phyloP scores from a whole-genome alignment of 1,140 invertebrate genomes.

The Pinna nobilis region DNA sequence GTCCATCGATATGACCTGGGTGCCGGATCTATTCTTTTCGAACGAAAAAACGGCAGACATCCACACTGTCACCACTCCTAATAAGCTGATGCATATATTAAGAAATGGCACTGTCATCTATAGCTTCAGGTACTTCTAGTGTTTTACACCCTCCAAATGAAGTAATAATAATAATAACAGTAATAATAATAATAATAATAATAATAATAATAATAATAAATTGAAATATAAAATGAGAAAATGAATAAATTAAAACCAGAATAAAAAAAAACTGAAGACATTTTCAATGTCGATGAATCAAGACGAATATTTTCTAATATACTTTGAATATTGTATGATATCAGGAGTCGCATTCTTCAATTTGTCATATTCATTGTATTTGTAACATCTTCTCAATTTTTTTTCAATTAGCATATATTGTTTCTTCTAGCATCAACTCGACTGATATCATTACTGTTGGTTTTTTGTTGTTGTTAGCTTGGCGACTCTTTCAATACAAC shows the following conservation, averaged over 20 bases:
- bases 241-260: not conserved
- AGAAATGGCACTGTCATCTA: constrained; percentile 81
- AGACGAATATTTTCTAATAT: not conserved
- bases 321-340: not conserved
- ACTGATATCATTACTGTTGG: not conserved
- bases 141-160: no score
- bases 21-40: constrained; percentile 82
- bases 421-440: no score
- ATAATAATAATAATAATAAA: not conserved
- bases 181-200: not conserved
- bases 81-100: constrained; percentile 81
- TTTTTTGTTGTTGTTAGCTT: not conserved
- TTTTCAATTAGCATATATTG: no score
- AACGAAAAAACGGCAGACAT: constrained; percentile 80
- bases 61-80: constrained; percentile 77
- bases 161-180: not conserved
- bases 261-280: not conserved
- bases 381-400: no score
- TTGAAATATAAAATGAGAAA: not conserved
- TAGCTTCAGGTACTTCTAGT: constrained; percentile 72
- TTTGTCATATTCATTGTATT: no score
- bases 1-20: constrained; percentile 86
- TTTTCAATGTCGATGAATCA: not conserved
- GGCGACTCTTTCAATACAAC: not conserved
- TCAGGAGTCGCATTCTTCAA: no score